These are phyloP conservation scores for Drosophila anceps DNA, from an alignment of 2,888 invertebrate genomes.

Conservation along the genomic window DNA sequence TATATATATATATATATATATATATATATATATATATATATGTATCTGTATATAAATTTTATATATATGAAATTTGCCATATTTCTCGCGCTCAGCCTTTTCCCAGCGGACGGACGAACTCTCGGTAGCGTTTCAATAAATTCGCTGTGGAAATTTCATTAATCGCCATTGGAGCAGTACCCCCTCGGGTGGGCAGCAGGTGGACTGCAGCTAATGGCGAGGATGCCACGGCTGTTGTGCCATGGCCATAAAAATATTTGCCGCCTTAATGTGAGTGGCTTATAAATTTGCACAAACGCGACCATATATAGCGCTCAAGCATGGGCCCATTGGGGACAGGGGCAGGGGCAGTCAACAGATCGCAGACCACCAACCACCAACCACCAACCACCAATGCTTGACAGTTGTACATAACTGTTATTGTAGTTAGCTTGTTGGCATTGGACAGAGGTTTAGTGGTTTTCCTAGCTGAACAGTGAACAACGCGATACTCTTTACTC, in stretches of 20 bases:
- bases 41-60: conserved; percentile 49
- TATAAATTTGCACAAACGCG: conserved; percentile 78
- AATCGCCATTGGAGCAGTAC: conserved; percentile 57
- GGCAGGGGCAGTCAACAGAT: conserved; percentile 35
- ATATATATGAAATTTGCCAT: conserved; percentile 62
- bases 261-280: conserved; percentile 79
- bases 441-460: conserved; percentile 16
- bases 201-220: conserved; percentile 25
- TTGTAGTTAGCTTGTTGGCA: conserved; percentile 41
- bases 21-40: conserved; percentile 23
- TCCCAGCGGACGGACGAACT: conserved; percentile 54
- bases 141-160: conserved; percentile 73
- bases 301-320: conserved; percentile 66
- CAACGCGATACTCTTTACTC: background rate
- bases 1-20: conserved; percentile 39
- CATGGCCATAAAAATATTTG: conserved; percentile 77
- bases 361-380: conserved; percentile 36
- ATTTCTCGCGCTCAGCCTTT: conserved; percentile 54
- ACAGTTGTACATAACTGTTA: conserved; percentile 72
- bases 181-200: conserved; percentile 46
- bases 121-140: conserved; percentile 70
- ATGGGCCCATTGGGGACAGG: conserved; percentile 37
- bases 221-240: conserved; percentile 55
- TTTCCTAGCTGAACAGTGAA: conserved; percentile 18
- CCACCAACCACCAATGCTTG: conserved; percentile 24